A percentile compares a stretch with the other conserved stretches of the same genome.
phyloP scores from a whole-genome alignment of 2,797 vertebrate genomes.

The Characodon lateralis region DNA sequence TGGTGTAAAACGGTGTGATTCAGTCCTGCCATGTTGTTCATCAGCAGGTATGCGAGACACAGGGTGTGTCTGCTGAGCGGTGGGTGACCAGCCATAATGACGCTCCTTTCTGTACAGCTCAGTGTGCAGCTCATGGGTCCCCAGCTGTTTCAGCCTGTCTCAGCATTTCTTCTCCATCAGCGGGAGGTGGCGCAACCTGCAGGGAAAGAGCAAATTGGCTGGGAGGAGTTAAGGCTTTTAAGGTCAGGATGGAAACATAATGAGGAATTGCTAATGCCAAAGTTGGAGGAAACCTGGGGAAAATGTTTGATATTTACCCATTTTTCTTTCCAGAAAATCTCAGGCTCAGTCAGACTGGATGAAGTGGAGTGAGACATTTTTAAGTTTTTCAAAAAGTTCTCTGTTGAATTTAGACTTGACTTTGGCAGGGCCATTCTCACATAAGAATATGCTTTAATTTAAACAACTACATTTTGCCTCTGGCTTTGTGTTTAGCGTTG shows the following conservation, averaged over 20 bases:
- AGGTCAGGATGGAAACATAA: conserved; percentile 34
- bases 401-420: background rate
- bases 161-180: conserved; percentile 61
- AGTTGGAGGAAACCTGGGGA: conserved; percentile 3
- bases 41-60: conserved; percentile 41
- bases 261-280: conserved; percentile 5
- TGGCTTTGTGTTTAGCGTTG: no score
- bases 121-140: conserved; percentile 31
- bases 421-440: background rate
- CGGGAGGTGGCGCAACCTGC: conserved; percentile 40
- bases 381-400: background rate
- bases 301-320: background rate
- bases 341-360: no score
- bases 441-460: no score
- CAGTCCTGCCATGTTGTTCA: conserved; percentile 31
- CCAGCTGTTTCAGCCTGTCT: conserved; percentile 48
- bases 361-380: background rate
- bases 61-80: conserved; percentile 49
- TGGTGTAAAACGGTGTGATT: conserved; percentile 9
- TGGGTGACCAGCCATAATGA: conserved; percentile 62
- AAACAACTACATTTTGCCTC: no score
- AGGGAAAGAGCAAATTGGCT: conserved; percentile 25
- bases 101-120: conserved; percentile 45
- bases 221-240: conserved; percentile 27
- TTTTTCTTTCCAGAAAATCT: no score